Evolutionary conservation across 2,888 invertebrate species (phyloP).

Genomic region (Cephus sareptanus): DNA sequence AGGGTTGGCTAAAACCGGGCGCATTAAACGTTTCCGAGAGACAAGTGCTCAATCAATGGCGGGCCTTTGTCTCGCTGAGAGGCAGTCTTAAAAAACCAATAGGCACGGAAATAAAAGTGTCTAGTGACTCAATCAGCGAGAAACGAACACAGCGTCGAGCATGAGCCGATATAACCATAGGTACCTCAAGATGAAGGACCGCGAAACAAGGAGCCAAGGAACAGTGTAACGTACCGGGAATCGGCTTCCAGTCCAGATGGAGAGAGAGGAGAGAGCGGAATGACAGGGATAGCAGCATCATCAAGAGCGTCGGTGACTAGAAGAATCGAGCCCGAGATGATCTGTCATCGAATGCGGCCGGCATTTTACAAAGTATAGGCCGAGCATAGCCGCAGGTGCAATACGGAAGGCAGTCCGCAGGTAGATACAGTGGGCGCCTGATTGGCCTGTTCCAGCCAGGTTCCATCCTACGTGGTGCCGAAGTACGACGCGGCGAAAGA

Average conservation of each 20-base stretch:
- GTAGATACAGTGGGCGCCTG: constrained; percentile 60
- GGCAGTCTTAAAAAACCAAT: constrained; percentile 43
- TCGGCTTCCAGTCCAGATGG: not conserved
- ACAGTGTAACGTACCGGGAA: not conserved
- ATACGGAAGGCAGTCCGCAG: constrained; percentile 55
- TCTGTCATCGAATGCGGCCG: constrained; percentile 48
- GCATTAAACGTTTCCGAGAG: constrained; percentile 51
- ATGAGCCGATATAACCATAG: not conserved
- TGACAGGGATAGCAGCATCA: not conserved
- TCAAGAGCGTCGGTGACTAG: not conserved
- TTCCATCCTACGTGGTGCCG: constrained; percentile 55
- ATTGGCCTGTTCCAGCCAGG: constrained; percentile 58
- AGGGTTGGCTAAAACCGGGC: not conserved
- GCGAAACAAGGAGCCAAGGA: not conserved
- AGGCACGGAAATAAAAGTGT: constrained; percentile 50
- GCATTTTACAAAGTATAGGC: constrained; percentile 54
- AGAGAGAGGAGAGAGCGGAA: not conserved
- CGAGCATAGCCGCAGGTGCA: constrained; percentile 55
- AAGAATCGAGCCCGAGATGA: constrained; percentile 5
- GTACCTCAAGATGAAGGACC: not conserved
- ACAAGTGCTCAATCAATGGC: constrained; percentile 47
- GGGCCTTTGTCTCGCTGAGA: constrained; percentile 45
- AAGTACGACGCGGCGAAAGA: constrained; percentile 41
- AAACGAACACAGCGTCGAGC: constrained; percentile 16
- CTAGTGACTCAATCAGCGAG: constrained; percentile 56